phyloP scores from a whole-genome alignment of 64 coral and sea anemone species.

The Anthopleura sola region DNA sequence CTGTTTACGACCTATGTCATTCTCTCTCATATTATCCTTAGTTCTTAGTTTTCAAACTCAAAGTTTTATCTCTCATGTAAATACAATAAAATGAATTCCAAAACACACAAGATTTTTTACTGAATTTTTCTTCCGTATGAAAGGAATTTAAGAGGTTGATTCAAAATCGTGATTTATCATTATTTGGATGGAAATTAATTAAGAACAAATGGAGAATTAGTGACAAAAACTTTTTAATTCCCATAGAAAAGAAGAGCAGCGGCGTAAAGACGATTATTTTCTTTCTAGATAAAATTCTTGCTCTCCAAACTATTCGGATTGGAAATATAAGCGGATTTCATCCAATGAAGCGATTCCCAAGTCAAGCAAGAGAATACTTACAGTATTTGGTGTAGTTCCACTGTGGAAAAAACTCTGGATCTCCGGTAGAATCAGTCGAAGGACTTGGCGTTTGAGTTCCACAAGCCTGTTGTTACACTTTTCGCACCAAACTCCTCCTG shows the following conservation, averaged over 20 bases:
- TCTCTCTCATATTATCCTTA: neutral
- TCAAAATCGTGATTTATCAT: neutral
- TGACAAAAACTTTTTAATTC: neutral
- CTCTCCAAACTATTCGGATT: neutral
- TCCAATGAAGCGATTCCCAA: neutral
- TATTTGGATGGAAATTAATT: neutral
- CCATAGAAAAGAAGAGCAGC: neutral
- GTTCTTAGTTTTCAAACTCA: neutral
- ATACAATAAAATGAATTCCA: neutral
- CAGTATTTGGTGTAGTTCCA: slow-evolving; percentile 70
- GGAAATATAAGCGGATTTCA: slow-evolving; percentile 14
- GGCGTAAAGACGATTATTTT: neutral
- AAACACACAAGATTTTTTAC: neutral
- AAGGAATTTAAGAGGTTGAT: neutral
- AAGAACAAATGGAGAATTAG: neutral
- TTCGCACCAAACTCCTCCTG: slow-evolving; percentile 87
- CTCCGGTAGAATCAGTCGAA: slow-evolving; percentile 87
- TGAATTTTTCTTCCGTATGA: neutral
- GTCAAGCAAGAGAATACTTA: slow-evolving; percentile 20
- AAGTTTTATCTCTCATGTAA: neutral
- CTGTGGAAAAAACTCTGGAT: slow-evolving; percentile 84
- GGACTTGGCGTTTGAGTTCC: slow-evolving; percentile 83
- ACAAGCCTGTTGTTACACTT: slow-evolving; percentile 96
- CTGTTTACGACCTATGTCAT: neutral
- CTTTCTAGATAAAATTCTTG: neutral